A percentile compares a stretch with the other conserved stretches of the same genome.
Evolutionary conservation across 2,888 invertebrate species (phyloP).

Genomic region (Thymelicus acteon): DNA sequence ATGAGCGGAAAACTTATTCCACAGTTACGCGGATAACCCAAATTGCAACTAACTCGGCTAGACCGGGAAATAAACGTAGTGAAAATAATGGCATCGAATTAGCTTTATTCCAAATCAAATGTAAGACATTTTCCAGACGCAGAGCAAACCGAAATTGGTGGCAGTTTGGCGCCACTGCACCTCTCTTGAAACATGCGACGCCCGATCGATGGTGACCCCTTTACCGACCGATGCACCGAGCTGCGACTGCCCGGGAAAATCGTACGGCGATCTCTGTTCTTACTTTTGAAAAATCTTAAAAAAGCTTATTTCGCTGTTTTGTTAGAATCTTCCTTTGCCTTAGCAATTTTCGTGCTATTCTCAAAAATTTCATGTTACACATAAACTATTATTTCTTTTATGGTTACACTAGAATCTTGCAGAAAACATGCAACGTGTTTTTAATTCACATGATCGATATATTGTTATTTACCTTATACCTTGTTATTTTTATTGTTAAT

Average conservation of each 20-base stretch:
- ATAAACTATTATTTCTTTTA: too few species aligned
- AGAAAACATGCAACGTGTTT: background rate
- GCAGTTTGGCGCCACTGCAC: conserved; percentile 56
- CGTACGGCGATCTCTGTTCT: conserved; percentile 49
- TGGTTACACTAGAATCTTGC: background rate
- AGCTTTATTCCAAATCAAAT: conserved; percentile 33
- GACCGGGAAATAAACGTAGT: conserved; percentile 28
- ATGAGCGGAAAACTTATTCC: background rate
- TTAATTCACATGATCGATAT: background rate
- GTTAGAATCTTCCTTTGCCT: background rate
- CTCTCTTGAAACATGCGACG: conserved; percentile 56
- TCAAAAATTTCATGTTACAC: background rate
- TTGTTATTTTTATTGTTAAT: too few species aligned
- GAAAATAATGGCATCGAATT: conserved; percentile 32
- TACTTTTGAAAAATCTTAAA: conserved; percentile 35
- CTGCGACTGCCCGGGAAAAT: conserved; percentile 67
- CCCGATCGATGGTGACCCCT: conserved; percentile 80
- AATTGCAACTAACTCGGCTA: conserved; percentile 19
- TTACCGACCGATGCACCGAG: conserved; percentile 81
- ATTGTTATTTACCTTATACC: too few species aligned
- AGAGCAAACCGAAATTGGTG: conserved; percentile 57
- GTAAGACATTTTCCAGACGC: conserved; percentile 35
- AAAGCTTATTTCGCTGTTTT: conserved; percentile 27
- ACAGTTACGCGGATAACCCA: conserved; percentile 3
- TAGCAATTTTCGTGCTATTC: background rate